Evolutionary conservation across 2,113 vertebrate species (phyloP).

Genomic region (Oncorhynchus tshawytscha): DNA sequence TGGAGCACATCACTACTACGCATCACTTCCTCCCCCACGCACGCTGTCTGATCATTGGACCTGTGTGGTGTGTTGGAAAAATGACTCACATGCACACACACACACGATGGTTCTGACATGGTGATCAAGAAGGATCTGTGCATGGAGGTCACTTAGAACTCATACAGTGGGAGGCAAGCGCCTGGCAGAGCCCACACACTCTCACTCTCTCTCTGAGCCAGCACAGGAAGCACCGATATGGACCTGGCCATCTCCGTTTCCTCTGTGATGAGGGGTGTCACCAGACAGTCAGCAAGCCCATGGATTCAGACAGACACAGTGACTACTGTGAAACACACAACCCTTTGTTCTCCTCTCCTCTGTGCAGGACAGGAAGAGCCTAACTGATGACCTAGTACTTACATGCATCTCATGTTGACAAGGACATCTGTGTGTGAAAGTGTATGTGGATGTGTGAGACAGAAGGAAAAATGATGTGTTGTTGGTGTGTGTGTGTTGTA

Average conservation of each 20-base stretch:
- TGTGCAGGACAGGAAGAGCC: background rate
- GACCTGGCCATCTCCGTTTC: constrained; percentile 11
- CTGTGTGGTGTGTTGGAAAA: constrained; percentile 22
- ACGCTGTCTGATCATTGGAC: constrained; percentile 39
- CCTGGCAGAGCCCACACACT: constrained; percentile 26
- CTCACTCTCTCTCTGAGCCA: background rate
- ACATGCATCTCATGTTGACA: background rate
- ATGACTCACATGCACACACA: constrained; percentile 54
- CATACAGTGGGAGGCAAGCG: constrained; percentile 6
- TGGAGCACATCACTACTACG: constrained; percentile 28
- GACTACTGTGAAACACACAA: background rate
- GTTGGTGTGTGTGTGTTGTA: constrained; percentile 13
- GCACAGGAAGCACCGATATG: constrained; percentile 52
- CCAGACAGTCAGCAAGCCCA: constrained; percentile 20
- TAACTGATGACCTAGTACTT: background rate
- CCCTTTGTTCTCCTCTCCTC: background rate
- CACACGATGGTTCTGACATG: constrained; percentile 6
- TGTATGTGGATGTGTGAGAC: too few relatives aligned
- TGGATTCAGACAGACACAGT: constrained; percentile 37
- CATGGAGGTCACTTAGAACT: constrained; percentile 19
- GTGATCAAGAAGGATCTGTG: constrained; percentile 33
- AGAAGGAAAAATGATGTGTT: too few relatives aligned
- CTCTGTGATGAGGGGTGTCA: background rate
- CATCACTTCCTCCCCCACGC: constrained; percentile 62
- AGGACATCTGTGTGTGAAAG: background rate